Base-by-base conservation (phyloP, 2,888 invertebrate genomes). In the Diaphora mendica region DNA sequence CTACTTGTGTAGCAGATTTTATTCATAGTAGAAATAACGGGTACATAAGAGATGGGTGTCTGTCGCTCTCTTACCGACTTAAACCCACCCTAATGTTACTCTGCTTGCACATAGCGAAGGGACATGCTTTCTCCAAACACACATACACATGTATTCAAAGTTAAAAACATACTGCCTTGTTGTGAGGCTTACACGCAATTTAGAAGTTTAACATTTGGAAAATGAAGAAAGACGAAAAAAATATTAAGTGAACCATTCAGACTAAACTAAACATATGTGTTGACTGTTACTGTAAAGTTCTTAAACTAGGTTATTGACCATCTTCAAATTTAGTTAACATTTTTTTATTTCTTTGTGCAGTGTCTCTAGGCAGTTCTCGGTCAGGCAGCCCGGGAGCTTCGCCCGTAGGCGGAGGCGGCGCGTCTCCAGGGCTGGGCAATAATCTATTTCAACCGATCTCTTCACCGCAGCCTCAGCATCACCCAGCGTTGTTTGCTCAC, bases 401-500 rank as follows among this genome's bases (percentile, higher is more conserved):
- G 64, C 90, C 99, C 9, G 96, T 99, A 83, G 98, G 99, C 84
- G 98, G 98, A 91, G 98, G 99, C 55, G 98, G 98, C 65, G 98
- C 98, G 23, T 98, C 98, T 89, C 98, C 98, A 70, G 97, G 97
- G 59, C 96, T 97, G 76, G 96, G 98, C 82, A 98, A 98, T 91
- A 98, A 98, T 93, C 97, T 99, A 82, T 99, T 99, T 92, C 98
- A 99, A 96, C 99, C 99, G 48, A 99, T 99, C 86, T 97, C 97
- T 39, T 97, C 97, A 84, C 97, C 97, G 79, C 96, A 96, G 85
- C 96, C 96, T 73, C 96, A 96, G 80, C 92, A 83, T 67, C 86
- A 87, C 69, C 91, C 85, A 83, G 90, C 85, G 42, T 75, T 74
- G 26, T 86, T 86, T 73, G 35, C 75, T n/a, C 88, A 88, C 15